A percentile compares a stretch with the other conserved stretches of the same genome.
Evolutionary conservation across 1,140 invertebrate species (phyloP).

Genomic region (Limonius californicus): DNA sequence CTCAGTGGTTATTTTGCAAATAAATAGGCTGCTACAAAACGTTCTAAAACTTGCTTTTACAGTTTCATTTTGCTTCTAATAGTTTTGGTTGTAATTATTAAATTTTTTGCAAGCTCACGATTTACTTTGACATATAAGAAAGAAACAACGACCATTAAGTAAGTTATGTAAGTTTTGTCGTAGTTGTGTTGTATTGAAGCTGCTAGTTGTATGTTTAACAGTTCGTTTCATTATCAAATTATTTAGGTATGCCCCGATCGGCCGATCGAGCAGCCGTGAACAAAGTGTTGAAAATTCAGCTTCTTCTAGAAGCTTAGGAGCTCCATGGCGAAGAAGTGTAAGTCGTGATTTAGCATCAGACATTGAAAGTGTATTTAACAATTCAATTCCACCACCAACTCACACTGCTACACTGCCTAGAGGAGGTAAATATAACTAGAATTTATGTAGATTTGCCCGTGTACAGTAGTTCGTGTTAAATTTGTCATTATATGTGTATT

Average conservation of each 20-base stretch:
- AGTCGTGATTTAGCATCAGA: conserved; percentile 55
- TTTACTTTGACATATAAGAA: conserved; percentile 37
- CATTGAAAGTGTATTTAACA: conserved; percentile 54
- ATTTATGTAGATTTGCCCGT: conserved; percentile 18
- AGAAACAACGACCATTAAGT: conserved; percentile 38
- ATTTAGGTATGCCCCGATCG: conserved; percentile 38
- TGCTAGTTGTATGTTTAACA: too few species aligned
- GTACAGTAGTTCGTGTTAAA: conserved; percentile 17
- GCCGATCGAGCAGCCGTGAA: conserved; percentile 39
- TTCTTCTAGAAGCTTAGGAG: conserved; percentile 40
- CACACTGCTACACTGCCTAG: conserved; percentile 56
- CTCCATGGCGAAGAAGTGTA: conserved; percentile 57
- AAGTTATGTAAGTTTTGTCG: conserved; percentile 35
- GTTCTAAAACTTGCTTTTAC: not conserved
- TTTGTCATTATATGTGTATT: not conserved
- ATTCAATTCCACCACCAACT: conserved; percentile 39
- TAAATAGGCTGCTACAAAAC: not conserved
- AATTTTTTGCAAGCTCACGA: conserved; percentile 38
- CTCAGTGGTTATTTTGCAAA: not conserved
- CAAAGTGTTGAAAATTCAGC: conserved; percentile 23
- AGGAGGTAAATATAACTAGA: conserved; percentile 45
- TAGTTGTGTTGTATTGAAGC: too few species aligned
- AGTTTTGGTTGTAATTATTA: not conserved
- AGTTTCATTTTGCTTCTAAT: not conserved
- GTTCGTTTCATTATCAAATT: too few species aligned